Base-by-base conservation (phyloP, 2,888 invertebrate genomes). In the Trichopria drosophilae region DNA sequence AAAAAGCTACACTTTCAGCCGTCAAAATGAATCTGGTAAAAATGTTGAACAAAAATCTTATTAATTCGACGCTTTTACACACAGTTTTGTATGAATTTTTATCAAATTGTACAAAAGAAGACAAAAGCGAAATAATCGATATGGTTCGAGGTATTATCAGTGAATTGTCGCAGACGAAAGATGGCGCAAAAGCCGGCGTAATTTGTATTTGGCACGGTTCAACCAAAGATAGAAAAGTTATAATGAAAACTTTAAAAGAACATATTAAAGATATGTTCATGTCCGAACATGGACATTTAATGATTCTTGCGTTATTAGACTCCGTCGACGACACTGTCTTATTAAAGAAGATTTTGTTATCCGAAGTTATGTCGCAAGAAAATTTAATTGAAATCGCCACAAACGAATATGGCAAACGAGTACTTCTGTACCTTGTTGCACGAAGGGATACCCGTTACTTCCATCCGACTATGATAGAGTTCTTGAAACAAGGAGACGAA, bases 321-420 rank as follows among this genome's bases (percentile, higher is more conserved):
- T 80, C 84, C 0, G 86, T 94, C 1, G 97, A 98, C 71, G 97
- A 98, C 70, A 97, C 96, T 0, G 90, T 91, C 45, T 80, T 96
- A 0, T 81, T 95, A 15, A 88, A 88, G 66, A 96, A 96, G 75
- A 84, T 87, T 1, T 81, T 91, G 31, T 78, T 90, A 9, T 79
- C 85, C 57, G 87, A 88, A 54, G 77, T 95, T 55, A 76, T 93
- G 51, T n/a, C n/a, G n/a, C 80, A 78, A 23, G 82, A 85, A 52
- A 68, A 90, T 15, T 43, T 75, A 12, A 79, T 82, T 56, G 86
- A 86, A 4, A 78, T 96, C 22, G 85, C 86, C 1, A 78, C 79
- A 28, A 85, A 87, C 69, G 88, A 90, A 70, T 86, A 88, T 82
- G 96, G 95, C 0, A 84, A 88, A 56, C 88, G 88, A 77, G 90